Evolutionary conservation across 2,888 invertebrate genomes (phyloP).

Genomic region (Drosophila lutescens): DNA sequence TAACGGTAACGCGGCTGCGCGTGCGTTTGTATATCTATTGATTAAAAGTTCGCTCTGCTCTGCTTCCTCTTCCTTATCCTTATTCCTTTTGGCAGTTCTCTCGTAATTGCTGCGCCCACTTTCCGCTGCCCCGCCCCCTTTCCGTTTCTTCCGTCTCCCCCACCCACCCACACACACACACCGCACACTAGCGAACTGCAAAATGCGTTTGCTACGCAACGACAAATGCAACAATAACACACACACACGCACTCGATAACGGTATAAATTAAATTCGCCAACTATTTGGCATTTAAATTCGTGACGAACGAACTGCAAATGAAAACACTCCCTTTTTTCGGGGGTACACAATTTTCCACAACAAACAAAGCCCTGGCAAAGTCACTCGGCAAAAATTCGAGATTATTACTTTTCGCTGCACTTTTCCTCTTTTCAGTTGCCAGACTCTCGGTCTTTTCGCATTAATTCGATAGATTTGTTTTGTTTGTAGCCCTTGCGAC

Average conservation of each 20-base stretch:
- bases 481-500: slow-evolving; percentile 1
- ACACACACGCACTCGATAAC: slow-evolving; percentile 16
- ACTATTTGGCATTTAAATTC: slow-evolving; percentile 6
- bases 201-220: slow-evolving; percentile 27
- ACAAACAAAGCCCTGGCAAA: slow-evolving; percentile 68
- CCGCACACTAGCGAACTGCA: slow-evolving; percentile 37
- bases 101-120: slow-evolving; percentile 57
- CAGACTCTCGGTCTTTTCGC: slow-evolving; percentile 17
- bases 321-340: slow-evolving; percentile 59
- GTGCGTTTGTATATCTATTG: slow-evolving; percentile 65
- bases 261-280: slow-evolving; percentile 30
- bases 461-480: neutral
- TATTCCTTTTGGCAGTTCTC: slow-evolving; percentile 51
- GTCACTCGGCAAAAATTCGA: slow-evolving; percentile 32
- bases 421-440: slow-evolving; percentile 25
- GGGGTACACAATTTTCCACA: slow-evolving; percentile 78
- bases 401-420: slow-evolving; percentile 51
- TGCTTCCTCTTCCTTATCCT: slow-evolving; percentile 53
- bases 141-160: neutral
- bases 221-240: slow-evolving; percentile 40
- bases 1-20: slow-evolving; percentile 40
- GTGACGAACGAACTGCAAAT: slow-evolving; percentile 1
- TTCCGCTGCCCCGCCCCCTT: slow-evolving; percentile 15
- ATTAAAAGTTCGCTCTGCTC: slow-evolving; percentile 69
- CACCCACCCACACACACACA: slow-evolving; percentile 5